Evolutionary conservation across 2,888 invertebrate genomes (phyloP).

Genomic region (Panorpa germanica): DNA sequence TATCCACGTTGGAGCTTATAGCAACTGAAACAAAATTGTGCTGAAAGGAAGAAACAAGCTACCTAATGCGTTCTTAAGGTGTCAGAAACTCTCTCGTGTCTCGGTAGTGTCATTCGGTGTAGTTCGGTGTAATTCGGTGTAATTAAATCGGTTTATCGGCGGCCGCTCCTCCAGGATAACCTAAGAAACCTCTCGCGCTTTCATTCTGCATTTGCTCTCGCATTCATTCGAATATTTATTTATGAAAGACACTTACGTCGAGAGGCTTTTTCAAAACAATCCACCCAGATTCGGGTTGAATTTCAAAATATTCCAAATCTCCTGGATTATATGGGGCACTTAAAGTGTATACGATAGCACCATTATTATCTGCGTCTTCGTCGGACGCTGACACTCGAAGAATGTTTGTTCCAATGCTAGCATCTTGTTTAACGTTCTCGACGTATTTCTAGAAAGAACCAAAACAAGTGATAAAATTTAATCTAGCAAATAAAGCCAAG

Average conservation of each 20-base stretch:
- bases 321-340: slow-evolving; percentile 77
- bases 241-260: slow-evolving; percentile 71
- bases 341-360: slow-evolving; percentile 81
- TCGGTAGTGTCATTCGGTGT: neutral
- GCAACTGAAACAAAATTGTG: slow-evolving; percentile 55
- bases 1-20: slow-evolving; percentile 10
- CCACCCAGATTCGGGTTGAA: slow-evolving; percentile 94
- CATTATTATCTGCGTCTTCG: slow-evolving; percentile 94
- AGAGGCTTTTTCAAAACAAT: slow-evolving; percentile 87
- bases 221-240: too few relatives aligned
- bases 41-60: slow-evolving; percentile 49
- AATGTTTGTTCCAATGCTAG: slow-evolving; percentile 87
- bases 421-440: slow-evolving; percentile 92
- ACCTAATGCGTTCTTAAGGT: slow-evolving; percentile 19
- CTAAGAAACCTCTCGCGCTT: too few relatives aligned
- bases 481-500: neutral
- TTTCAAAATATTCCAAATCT: slow-evolving; percentile 88
- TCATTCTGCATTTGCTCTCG: too few relatives aligned
- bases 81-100: slow-evolving; percentile 4
- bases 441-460: slow-evolving; percentile 70
- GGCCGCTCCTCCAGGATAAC: slow-evolving; percentile 15
- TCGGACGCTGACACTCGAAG: slow-evolving; percentile 89
- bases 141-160: slow-evolving; percentile 15
- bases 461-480: slow-evolving; percentile 13
- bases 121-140: slow-evolving; percentile 13